Conservation (phyloP, 2,888 invertebrate genomes). For the Taenaris catops region DNA sequence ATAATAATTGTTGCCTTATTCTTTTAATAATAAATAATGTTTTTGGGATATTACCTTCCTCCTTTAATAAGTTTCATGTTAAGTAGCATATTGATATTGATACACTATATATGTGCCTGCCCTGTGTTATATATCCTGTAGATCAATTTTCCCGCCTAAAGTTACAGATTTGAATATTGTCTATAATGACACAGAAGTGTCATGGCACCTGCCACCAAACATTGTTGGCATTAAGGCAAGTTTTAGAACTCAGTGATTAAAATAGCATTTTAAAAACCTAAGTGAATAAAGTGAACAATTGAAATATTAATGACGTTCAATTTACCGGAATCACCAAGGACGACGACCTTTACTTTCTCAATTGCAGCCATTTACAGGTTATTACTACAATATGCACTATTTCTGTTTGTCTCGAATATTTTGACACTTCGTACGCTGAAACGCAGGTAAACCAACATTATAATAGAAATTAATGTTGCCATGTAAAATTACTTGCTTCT, state of each 20-base stretch:
- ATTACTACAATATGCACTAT: constrained; percentile 43
- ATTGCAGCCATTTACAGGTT: constrained; percentile 86
- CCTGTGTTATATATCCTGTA: no score
- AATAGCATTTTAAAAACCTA: no score
- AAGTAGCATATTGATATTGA: no score
- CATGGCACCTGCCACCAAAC: constrained; percentile 50
- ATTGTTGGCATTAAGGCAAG: no score
- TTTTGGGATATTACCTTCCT: no score
- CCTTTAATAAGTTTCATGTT: no score
- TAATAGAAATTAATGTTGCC: constrained; percentile 16
- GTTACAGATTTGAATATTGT: constrained; percentile 35
- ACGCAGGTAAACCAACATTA: constrained; percentile 17
- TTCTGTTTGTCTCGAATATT: constrained; percentile 28
- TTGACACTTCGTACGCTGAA: constrained; percentile 21
- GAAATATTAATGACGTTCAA: constrained; percentile 30
- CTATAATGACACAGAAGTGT: constrained; percentile 32
- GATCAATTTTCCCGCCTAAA: constrained; percentile 33
- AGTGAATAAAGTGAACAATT: constrained; percentile 32
- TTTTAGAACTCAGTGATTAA: no score
- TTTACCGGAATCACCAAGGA: constrained; percentile 94
- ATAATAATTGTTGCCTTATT: no score
- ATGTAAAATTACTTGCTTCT: no score
- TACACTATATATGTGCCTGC: no score
- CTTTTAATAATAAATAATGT: no score
- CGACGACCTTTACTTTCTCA: constrained; percentile 94